phyloP scores from a whole-genome alignment of 1,140 invertebrate genomes.

The Argopecten irradians region DNA sequence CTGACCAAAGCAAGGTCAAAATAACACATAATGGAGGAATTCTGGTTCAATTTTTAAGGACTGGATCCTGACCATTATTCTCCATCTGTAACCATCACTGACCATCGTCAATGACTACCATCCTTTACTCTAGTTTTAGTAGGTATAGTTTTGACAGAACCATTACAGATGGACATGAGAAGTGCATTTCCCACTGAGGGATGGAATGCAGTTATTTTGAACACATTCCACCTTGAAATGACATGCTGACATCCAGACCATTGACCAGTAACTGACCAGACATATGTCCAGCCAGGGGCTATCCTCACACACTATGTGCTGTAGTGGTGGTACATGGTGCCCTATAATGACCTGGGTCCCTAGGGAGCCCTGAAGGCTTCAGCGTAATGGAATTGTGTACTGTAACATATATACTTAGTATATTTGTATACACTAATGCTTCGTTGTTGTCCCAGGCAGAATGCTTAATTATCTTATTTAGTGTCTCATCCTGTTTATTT shows the following conservation, averaged over 20 bases:
- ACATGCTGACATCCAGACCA: not conserved
- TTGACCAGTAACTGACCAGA: not conserved
- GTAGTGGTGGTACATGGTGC: not conserved
- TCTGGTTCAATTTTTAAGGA: too few relatives aligned
- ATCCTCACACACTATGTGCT: not conserved
- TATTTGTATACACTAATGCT: not conserved
- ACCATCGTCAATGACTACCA: too few relatives aligned
- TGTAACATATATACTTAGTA: not conserved
- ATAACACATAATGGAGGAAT: too few relatives aligned
- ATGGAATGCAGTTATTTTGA: conserved; percentile 1
- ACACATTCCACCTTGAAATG: not conserved
- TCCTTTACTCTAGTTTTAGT: too few relatives aligned
- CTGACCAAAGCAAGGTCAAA: too few relatives aligned
- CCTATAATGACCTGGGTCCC: not conserved
- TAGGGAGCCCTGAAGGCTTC: not conserved
- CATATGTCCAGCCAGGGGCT: not conserved
- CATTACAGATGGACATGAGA: not conserved
- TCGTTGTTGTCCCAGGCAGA: not conserved
- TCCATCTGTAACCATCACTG: too few relatives aligned
- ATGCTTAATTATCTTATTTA: too few relatives aligned
- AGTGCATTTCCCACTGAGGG: not conserved
- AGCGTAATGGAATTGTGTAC: not conserved
- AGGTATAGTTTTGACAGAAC: not conserved
- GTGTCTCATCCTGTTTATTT: too few relatives aligned
- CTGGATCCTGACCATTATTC: too few relatives aligned